phyloP scores from a whole-genome alignment of 2,888 invertebrate genomes.

The Luperina nickerlii region DNA sequence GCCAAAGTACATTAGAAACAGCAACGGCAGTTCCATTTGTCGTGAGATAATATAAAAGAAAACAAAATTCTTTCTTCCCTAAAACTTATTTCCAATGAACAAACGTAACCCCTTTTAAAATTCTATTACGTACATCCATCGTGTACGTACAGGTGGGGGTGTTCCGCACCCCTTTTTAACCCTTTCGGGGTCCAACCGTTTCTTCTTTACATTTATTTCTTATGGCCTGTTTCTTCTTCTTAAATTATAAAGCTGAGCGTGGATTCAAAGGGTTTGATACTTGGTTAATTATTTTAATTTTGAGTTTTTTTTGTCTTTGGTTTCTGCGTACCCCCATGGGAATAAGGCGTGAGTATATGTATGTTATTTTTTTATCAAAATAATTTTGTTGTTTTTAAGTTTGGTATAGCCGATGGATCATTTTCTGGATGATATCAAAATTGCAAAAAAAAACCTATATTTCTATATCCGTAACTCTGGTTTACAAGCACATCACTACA shows the following conservation, averaged over 20 bases:
- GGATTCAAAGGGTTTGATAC: constrained; percentile 80
- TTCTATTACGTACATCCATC: constrained; percentile 72
- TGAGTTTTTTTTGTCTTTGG: neutral
- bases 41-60: constrained; percentile 2
- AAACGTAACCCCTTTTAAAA: constrained; percentile 69
- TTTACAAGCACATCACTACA: neutral
- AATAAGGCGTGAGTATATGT: neutral
- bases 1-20: too few relatives aligned
- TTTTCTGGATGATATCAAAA: neutral
- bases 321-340: neutral
- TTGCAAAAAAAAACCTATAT: neutral
- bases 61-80: constrained; percentile 28
- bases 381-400: neutral
- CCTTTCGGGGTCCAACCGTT: constrained; percentile 89
- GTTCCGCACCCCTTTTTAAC: constrained; percentile 87
- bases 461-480: neutral
- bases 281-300: constrained; percentile 62
- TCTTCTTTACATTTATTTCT: constrained; percentile 91
- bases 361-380: neutral
- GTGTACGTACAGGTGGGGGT: constrained; percentile 84
- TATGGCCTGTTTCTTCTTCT: constrained; percentile 91
- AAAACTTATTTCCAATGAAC: constrained; percentile 67
- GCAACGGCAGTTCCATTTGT: neutral
- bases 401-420: neutral
- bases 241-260: constrained; percentile 88